Percentiles rank a stretch among this genome's conserved stretches.
These are phyloP conservation scores for Pseudococcus jackbeardsleyi DNA, from an alignment of 2,888 invertebrate species.

Conservation along the genomic window DNA sequence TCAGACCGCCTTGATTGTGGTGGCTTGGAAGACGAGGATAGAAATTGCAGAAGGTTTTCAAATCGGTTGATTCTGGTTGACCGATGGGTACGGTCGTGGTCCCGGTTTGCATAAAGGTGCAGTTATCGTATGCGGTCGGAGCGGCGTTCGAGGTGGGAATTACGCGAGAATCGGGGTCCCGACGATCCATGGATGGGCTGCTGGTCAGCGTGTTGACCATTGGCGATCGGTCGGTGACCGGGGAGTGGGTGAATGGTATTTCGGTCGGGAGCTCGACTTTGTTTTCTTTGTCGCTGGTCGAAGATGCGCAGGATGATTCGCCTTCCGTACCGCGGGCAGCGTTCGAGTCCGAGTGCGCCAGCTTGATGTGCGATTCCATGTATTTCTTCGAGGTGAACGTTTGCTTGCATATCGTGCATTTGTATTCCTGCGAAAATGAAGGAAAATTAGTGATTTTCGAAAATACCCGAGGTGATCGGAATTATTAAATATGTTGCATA, in stretches of 20 bases:
- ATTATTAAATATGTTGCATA: no score
- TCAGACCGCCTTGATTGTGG: constrained; percentile 64
- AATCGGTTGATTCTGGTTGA: background rate
- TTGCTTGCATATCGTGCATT: constrained; percentile 91
- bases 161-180: background rate
- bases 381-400: constrained; percentile 92
- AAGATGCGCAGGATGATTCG: constrained; percentile 68
- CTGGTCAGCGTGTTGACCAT: background rate
- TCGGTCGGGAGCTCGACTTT: constrained; percentile 67
- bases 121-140: background rate
- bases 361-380: constrained; percentile 89
- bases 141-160: background rate
- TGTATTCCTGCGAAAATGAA: constrained; percentile 74
- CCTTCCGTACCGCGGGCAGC: constrained; percentile 69
- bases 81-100: constrained; percentile 45
- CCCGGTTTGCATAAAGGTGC: constrained; percentile 6
- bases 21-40: constrained; percentile 70
- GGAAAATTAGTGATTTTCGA: background rate
- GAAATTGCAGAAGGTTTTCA: background rate
- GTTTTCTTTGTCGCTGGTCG: constrained; percentile 72
- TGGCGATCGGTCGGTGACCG: background rate
- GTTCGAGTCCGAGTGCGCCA: constrained; percentile 76
- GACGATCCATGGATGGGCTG: constrained; percentile 8
- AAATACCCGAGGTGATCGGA: no score
- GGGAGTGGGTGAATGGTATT: background rate